These are phyloP conservation scores for Tiaroga cobitis DNA, from an alignment of 2,797 vertebrate species.

Conservation along the genomic window DNA sequence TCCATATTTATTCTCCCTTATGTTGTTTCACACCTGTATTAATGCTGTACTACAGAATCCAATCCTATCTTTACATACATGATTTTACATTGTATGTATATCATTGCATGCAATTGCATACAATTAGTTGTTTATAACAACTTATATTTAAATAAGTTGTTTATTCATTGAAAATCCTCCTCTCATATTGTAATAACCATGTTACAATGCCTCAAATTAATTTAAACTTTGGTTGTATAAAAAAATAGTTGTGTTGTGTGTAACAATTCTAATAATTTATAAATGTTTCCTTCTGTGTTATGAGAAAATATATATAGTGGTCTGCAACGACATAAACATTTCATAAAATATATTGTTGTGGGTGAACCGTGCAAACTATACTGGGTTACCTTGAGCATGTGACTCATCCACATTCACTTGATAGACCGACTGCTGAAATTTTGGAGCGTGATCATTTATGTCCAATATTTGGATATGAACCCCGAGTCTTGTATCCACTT, in stretches of 20 bases:
- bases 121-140: too few relatives aligned
- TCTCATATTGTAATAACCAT: too few relatives aligned
- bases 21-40: neutral
- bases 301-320: neutral
- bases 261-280: neutral
- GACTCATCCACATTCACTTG: constrained; percentile 64
- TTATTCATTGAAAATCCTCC: too few relatives aligned
- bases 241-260: neutral
- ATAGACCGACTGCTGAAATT: constrained; percentile 53
- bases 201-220: too few relatives aligned
- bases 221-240: neutral
- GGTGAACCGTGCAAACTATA: neutral
- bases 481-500: constrained; percentile 65
- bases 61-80: too few relatives aligned
- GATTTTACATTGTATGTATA: too few relatives aligned
- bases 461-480: constrained; percentile 70
- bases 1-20: neutral
- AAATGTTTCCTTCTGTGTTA: neutral
- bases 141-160: too few relatives aligned
- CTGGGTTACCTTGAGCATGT: constrained; percentile 67
- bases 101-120: too few relatives aligned
- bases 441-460: constrained; percentile 74
- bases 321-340: neutral
- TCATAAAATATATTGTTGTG: too few relatives aligned
- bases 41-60: too few relatives aligned